Evolutionary conservation across 2,113 vertebrate genomes (phyloP), one percentile per base, ranked within the genome.

Genomic region (Columba livia): DNA sequence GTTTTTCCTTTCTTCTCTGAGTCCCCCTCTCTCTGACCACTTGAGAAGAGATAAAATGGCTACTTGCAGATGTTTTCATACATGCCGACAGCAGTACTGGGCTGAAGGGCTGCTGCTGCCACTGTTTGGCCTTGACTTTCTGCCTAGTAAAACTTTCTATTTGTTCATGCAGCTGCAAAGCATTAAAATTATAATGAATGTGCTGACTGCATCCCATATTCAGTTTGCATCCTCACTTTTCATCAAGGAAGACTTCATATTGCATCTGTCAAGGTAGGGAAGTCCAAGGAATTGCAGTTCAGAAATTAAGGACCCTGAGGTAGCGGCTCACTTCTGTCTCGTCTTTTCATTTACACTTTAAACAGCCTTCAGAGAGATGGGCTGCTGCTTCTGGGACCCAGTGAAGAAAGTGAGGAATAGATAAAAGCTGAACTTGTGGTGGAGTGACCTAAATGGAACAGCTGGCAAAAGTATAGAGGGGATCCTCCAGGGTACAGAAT

Each of bases 321-420:
- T 95, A 79, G 88, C 44, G 50, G 85, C 97, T 98, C 93, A 91
- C 90, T 98, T 97, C 94, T 97, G 67, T 70, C 77, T 88, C 8
- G 9, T 86, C 93, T 96, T 98, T 98, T 98, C 97, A 97, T 98
- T 97, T 97, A 94, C 92, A 96, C 93, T 98, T 98, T 97, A 96
- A 97, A 97, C 90, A 93, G 75, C 62, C 93, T 97, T 95, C 79
- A 85, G 93, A 97, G 96, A 96, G 72, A 89, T 42, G 73, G 77
- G 71, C 79, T 96, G 81, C 95, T 96, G 69, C 94, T 95, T 90
- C 94, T 90, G 73, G 94, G 93, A 88, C 74, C 58, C 40, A 61
- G 29, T 38, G 38, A 96, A 96, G 84, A 96, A 96, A 97, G 94
- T 89, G 88, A 93, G 85, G 93, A 92, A 94, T 93, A 96, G 94